These are phyloP conservation scores for Indicator maculatus DNA, from an alignment of 2,113 vertebrate species.

Conservation along the genomic window DNA sequence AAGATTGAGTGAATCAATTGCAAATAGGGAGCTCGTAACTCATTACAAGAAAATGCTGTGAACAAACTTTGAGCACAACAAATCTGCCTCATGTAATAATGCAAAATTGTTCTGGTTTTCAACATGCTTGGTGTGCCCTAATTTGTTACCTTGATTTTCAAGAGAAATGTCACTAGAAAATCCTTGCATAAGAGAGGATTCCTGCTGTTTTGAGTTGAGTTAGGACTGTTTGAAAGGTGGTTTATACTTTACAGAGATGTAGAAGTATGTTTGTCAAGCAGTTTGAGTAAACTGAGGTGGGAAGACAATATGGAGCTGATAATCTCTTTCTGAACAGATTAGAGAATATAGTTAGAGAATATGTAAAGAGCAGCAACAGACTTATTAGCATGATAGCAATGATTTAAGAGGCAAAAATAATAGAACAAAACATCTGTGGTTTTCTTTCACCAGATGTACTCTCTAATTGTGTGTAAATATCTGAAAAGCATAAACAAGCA, in stretches of 20 bases:
- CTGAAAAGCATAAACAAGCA: conserved; percentile 2
- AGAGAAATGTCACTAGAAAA: neutral
- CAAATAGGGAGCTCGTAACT: neutral
- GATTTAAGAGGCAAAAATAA: neutral
- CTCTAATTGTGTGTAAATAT: neutral
- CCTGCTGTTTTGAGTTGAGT: neutral
- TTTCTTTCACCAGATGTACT: neutral
- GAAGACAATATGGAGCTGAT: neutral
- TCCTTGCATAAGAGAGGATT: neutral
- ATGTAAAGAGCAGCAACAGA: neutral
- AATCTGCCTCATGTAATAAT: neutral
- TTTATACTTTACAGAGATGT: neutral
- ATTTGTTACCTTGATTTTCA: neutral
- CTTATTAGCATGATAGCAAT: neutral
- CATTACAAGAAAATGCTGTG: neutral
- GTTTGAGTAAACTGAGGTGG: neutral
- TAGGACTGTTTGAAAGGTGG: neutral
- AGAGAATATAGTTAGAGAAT: neutral
- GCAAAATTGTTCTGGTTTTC: neutral
- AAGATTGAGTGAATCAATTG: neutral
- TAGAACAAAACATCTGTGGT: neutral
- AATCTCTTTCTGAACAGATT: neutral
- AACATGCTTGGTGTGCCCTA: neutral
- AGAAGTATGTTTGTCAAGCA: neutral
- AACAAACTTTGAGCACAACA: neutral